These are phyloP conservation scores for Achlya flavicornis DNA, from an alignment of 2,888 invertebrate species.

Conservation along the genomic window DNA sequence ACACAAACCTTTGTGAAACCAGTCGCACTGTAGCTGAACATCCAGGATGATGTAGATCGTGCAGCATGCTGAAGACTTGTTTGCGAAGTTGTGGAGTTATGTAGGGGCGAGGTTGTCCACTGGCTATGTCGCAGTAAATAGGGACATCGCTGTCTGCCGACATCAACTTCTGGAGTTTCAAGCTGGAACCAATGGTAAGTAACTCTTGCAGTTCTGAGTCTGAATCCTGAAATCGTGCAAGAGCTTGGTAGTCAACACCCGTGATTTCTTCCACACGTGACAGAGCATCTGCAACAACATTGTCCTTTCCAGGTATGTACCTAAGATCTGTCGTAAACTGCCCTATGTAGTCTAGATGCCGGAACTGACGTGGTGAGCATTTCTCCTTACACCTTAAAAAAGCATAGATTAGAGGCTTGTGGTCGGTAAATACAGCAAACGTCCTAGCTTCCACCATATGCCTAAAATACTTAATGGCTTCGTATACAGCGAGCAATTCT, in stretches of 20 bases:
- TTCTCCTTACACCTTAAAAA: not conserved
- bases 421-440: not conserved
- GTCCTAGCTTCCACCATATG: not conserved
- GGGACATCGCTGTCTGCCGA: slow-evolving; percentile 7
- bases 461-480: not conserved
- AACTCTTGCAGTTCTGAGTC: slow-evolving; percentile 8
- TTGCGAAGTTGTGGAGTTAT: slow-evolving; percentile 17
- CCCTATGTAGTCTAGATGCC: slow-evolving; percentile 39
- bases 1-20: slow-evolving; percentile 27
- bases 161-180: slow-evolving; percentile 10
- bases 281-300: slow-evolving; percentile 42
- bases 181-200: not conserved
- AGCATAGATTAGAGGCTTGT: not conserved
- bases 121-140: slow-evolving; percentile 16
- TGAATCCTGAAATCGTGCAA: slow-evolving; percentile 1
- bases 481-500: not conserved
- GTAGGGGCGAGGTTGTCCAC: slow-evolving; percentile 19
- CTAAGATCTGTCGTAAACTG: slow-evolving; percentile 56
- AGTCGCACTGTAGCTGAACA: slow-evolving; percentile 20
- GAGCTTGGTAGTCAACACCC: not conserved
- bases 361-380: slow-evolving; percentile 20
- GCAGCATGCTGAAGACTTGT: slow-evolving; percentile 21
- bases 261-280: slow-evolving; percentile 28
- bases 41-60: slow-evolving; percentile 26
- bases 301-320: slow-evolving; percentile 46